These are phyloP conservation scores for Oxycera nigricornis DNA, from an alignment of 2,888 invertebrate genomes.

Conservation along the genomic window DNA sequence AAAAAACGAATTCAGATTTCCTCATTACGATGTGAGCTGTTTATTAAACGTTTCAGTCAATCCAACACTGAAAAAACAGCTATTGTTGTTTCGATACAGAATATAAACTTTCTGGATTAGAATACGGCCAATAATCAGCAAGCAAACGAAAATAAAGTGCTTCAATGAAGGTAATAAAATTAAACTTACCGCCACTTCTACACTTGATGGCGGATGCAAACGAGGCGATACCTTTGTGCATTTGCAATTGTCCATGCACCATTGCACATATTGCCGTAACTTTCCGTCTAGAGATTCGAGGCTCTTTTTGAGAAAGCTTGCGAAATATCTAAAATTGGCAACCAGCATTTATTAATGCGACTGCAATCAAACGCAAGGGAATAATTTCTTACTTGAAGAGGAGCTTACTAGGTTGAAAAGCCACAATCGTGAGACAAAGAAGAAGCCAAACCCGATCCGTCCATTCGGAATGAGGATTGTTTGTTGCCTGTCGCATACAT, in stretches of 20 bases:
- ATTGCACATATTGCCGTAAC: conserved; percentile 85
- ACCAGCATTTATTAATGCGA: neutral
- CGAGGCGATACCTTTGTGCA: conserved; percentile 83
- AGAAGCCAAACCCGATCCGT: conserved; percentile 88
- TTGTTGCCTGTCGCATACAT: conserved; percentile 86
- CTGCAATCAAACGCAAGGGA: neutral
- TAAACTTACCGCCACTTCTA: conserved; percentile 84
- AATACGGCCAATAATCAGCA: too few species aligned
- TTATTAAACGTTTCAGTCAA: too few species aligned
- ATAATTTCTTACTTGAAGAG: conserved; percentile 55
- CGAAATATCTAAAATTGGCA: conserved; percentile 68
- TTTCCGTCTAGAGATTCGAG: conserved; percentile 70
- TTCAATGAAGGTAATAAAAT: neutral
- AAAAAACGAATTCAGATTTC: too few species aligned
- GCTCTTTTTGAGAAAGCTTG: conserved; percentile 77
- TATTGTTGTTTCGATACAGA: too few species aligned
- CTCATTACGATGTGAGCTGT: too few species aligned
- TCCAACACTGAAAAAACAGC: too few species aligned
- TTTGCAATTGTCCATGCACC: conserved; percentile 92
- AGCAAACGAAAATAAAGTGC: too few species aligned
- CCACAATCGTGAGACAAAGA: conserved; percentile 86
- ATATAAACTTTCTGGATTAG: too few species aligned
- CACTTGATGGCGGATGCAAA: conserved; percentile 86
- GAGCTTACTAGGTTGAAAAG: conserved; percentile 78
- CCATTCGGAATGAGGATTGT: conserved; percentile 85